Conservation (phyloP, 2,113 vertebrate genomes). For the Microtus montanus region DNA sequence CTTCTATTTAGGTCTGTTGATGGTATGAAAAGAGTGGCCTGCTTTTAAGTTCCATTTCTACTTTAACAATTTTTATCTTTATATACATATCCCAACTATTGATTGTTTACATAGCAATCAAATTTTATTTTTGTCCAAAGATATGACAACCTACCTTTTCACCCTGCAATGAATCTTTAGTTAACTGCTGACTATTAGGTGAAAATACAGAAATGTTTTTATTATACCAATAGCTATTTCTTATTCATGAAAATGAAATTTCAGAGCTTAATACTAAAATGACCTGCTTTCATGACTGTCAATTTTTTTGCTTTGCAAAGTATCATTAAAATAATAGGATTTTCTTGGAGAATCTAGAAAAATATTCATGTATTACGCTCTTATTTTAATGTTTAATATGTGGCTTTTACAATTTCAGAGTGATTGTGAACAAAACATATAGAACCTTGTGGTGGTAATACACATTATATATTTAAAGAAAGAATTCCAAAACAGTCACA, state of each 20-base stretch:
- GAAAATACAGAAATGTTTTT: constrained; percentile 51
- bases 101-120: constrained; percentile 48
- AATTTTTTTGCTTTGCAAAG: constrained; percentile 45
- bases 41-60: constrained; percentile 46
- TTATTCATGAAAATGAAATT: constrained; percentile 59
- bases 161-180: constrained; percentile 66
- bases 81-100: constrained; percentile 59
- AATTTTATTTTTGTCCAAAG: background rate
- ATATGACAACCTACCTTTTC: constrained; percentile 19
- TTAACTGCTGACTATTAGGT: constrained; percentile 46
- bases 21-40: background rate
- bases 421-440: background rate
- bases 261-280: background rate
- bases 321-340: background rate
- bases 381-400: constrained; percentile 3
- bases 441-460: background rate
- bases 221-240: constrained; percentile 68
- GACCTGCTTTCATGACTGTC: constrained; percentile 1
- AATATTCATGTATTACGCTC: background rate
- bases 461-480: background rate
- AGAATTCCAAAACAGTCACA: background rate
- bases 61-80: constrained; percentile 56
- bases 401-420: background rate
- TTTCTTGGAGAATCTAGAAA: background rate
- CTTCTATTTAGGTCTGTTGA: constrained; percentile 61